Conservation (phyloP, 2,888 invertebrate genomes). For the Brachyptera risi region DNA sequence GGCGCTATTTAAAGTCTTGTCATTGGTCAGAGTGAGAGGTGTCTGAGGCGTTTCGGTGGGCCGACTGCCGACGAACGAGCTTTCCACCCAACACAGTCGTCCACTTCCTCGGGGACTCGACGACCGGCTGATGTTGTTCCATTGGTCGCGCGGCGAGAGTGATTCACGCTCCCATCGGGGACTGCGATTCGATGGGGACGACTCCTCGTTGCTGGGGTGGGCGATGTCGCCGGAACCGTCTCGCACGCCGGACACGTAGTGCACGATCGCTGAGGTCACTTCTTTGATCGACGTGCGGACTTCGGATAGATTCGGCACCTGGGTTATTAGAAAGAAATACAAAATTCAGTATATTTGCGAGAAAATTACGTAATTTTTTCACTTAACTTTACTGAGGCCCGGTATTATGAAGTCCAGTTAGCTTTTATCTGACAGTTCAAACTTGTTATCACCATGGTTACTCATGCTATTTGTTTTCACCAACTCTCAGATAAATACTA, state of each 20-base stretch:
- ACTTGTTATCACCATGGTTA: no score
- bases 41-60: conserved; percentile 84
- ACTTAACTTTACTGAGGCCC: no score
- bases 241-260: conserved; percentile 66
- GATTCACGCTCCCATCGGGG: conserved; percentile 33
- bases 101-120: conserved; percentile 54
- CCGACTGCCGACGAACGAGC: conserved; percentile 83
- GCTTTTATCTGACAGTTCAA: no score
- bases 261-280: conserved; percentile 88
- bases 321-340: conserved; percentile 9
- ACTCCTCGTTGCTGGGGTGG: background rate
- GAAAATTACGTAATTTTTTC: no score
- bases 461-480: no score
- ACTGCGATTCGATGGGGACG: conserved; percentile 18
- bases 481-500: no score
- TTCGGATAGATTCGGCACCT: conserved; percentile 53
- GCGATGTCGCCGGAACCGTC: conserved; percentile 41
- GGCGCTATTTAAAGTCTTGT: conserved; percentile 43
- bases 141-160: conserved; percentile 39
- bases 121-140: conserved; percentile 37
- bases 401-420: no score
- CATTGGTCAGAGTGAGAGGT: conserved; percentile 49
- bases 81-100: conserved; percentile 85
- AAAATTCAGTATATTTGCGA: no score
- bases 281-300: conserved; percentile 86